Evolutionary conservation across 2,797 vertebrate genomes (phyloP), one percentile per base, ranked within the genome.

Genomic region (Leptatherina wallacei): DNA sequence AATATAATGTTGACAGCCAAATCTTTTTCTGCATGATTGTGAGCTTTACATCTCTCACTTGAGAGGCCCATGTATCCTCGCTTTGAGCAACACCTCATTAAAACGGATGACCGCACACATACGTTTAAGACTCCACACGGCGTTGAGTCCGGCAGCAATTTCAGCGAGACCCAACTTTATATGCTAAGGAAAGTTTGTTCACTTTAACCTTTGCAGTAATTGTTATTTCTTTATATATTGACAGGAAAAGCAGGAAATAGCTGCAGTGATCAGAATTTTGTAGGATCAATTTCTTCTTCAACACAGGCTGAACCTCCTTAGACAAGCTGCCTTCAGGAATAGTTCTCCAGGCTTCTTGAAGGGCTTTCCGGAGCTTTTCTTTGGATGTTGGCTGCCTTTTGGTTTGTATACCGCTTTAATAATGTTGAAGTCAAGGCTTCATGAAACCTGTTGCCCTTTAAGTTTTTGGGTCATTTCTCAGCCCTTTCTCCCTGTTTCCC

Each of bases 71-170:
- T 14, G 38, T 27, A 54, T 78, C 47, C 55, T 72, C n/a, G 11
- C 32, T n/a, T 71, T 64, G 57, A 65, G 66, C 72, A 56, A 70
- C 75, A 65, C 51, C 69, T 82, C 81, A 77, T 86, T 75, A 77
- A 72, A 71, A 76, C 52, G 75, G 85, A 86, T 78, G 82, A 81
- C 69, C 82, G 59, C 58, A 84, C 76, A 85, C 84, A 81, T 82
- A 76, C 77, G 24, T 51, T 24, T 20, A n/a, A 47, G 57, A 66
- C 69, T 69, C 18, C 42, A 47, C 40, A 44, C 72, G 59, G 65
- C 71, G 85, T 67, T 85, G 73, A 47, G 18, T 47, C 42, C 42
- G 40, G 36, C 51, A 80, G 75, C 55, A 69, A 24, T 9, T 61
- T 14, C 55, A 61, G 12, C 51, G n/a, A 42, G 57, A 68, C 59